phyloP scores from a whole-genome alignment of 1,140 invertebrate species.

The Drosophila aff. region DNA sequence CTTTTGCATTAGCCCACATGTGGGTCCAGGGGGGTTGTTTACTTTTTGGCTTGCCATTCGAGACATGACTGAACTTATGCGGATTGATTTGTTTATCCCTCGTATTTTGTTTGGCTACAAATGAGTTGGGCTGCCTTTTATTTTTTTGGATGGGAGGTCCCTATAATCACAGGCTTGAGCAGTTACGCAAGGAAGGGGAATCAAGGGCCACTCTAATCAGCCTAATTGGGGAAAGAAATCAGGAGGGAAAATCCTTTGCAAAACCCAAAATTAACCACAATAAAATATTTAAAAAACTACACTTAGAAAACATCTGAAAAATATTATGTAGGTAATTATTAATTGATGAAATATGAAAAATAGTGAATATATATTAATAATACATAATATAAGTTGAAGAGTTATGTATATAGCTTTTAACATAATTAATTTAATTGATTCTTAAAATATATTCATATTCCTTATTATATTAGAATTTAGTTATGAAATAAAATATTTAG shows the following conservation, averaged over 20 bases:
- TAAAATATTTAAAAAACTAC: constrained; percentile 6
- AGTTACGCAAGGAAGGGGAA: constrained; percentile 21
- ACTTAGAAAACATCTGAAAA: not conserved
- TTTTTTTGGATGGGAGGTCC: constrained; percentile 7
- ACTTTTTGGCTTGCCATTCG: constrained; percentile 44
- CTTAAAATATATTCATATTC: too few relatives aligned
- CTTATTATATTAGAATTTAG: too few relatives aligned
- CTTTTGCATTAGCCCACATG: constrained; percentile 69
- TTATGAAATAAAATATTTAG: too few relatives aligned
- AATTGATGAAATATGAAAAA: not conserved
- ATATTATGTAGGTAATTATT: not conserved
- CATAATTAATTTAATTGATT: too few relatives aligned
- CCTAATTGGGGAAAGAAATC: constrained; percentile 45
- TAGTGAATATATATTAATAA: too few relatives aligned
- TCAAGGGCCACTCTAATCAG: constrained; percentile 38
- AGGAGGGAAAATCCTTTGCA: not conserved
- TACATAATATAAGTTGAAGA: too few relatives aligned
- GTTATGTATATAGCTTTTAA: too few relatives aligned
- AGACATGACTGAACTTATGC: constrained; percentile 50
- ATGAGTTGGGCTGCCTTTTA: constrained; percentile 32
- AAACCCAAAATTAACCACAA: constrained; percentile 35
- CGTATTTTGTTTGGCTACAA: constrained; percentile 57
- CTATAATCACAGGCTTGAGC: constrained; percentile 41
- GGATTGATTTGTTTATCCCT: constrained; percentile 67
- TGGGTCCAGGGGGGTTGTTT: constrained; percentile 23